phyloP scores from a whole-genome alignment of 2,113 vertebrate species.

The Oreochromis niloticus region DNA sequence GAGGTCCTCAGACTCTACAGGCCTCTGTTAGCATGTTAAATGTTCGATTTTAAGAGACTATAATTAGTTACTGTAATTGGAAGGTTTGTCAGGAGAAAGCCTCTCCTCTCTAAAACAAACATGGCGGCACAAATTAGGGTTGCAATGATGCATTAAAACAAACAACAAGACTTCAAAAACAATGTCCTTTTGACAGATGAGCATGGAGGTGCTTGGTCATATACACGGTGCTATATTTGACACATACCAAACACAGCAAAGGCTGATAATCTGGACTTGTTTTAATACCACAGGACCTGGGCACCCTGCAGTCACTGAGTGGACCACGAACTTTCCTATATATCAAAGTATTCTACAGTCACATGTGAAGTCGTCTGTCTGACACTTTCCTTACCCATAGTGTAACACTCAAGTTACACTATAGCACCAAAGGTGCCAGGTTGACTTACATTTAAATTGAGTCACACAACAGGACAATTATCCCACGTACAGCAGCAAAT shows the following conservation, averaged over 20 bases:
- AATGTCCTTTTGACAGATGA: neutral
- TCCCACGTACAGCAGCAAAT: neutral
- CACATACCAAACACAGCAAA: neutral
- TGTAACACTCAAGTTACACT: neutral
- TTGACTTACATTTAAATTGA: neutral
- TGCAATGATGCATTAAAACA: neutral
- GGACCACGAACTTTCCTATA: neutral
- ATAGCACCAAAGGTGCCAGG: neutral
- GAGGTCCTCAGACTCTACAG: neutral
- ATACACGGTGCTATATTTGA: neutral
- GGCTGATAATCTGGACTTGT: neutral
- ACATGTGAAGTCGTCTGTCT: neutral
- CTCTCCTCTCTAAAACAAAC: neutral
- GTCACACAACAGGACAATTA: neutral
- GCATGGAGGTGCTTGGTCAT: neutral
- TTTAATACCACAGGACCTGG: neutral
- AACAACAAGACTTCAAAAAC: neutral
- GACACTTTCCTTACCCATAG: neutral
- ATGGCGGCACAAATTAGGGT: neutral
- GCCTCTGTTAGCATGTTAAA: neutral
- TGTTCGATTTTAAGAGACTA: neutral
- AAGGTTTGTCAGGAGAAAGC: neutral
- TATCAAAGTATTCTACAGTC: neutral
- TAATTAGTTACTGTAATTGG: neutral
- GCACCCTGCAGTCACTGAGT: neutral